Conservation (phyloP, 2,888 invertebrate genomes). For the Drepana falcataria region DNA sequence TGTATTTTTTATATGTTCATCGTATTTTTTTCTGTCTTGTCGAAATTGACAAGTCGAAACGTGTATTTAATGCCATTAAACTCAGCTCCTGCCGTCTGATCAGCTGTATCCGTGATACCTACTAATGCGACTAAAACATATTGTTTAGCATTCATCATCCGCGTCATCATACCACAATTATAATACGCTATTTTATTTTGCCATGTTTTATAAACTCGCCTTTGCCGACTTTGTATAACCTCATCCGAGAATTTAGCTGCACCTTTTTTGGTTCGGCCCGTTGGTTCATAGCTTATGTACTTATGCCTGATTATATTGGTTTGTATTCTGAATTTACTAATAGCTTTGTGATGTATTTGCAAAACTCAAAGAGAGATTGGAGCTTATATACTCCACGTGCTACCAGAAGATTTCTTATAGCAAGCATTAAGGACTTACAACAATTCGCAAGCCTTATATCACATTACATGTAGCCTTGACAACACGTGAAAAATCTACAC, state of each 20-base stretch:
- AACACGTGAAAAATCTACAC: no score
- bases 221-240: conserved; percentile 47
- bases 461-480: no score
- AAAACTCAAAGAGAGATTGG: no score
- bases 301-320: background rate
- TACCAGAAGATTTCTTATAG: no score
- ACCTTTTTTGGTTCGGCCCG: conserved; percentile 32
- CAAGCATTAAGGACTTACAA: no score
- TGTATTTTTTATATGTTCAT: background rate
- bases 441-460: no score
- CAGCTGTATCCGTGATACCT: conserved; percentile 46
- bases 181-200: conserved; percentile 43
- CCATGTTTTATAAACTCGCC: conserved; percentile 51
- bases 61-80: conserved; percentile 53
- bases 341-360: no score
- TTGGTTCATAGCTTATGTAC: conserved; percentile 1
- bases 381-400: no score
- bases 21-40: conserved; percentile 22
- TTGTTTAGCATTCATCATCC: conserved; percentile 65
- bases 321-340: no score
- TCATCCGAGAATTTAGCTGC: conserved; percentile 39
- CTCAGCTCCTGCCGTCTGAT: conserved; percentile 44
- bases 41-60: conserved; percentile 37
- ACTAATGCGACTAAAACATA: conserved; percentile 59
- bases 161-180: conserved; percentile 53